Evolutionary conservation across 2,888 invertebrate genomes (phyloP).

Genomic region (Tachina grossa): DNA sequence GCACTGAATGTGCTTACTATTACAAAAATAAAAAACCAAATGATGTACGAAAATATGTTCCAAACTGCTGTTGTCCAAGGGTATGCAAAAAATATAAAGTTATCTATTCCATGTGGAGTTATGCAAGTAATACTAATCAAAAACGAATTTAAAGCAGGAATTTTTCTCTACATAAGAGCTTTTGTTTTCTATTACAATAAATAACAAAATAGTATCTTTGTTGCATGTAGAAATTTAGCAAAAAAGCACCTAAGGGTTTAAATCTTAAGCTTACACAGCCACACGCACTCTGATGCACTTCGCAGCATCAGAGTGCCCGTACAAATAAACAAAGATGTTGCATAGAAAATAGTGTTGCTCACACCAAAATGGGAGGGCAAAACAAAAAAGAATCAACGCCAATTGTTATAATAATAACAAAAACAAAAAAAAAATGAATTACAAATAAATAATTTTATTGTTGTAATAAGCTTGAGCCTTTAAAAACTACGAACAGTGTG

Average conservation of each 20-base stretch:
- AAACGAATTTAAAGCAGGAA: conserved; percentile 17
- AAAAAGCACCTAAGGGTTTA: conserved; percentile 57
- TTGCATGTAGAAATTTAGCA: conserved; percentile 31
- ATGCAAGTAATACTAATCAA: conserved; percentile 41
- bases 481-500: background rate
- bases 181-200: conserved; percentile 1
- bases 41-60: background rate
- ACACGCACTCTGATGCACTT: background rate
- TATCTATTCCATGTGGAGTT: conserved; percentile 20
- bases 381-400: conserved; percentile 29
- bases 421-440: conserved; percentile 41
- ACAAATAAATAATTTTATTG: conserved; percentile 66
- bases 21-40: background rate
- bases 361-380: conserved; percentile 14
- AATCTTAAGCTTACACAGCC: conserved; percentile 3
- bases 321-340: conserved; percentile 24
- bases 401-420: conserved; percentile 40
- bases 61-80: background rate
- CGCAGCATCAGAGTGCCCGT: background rate
- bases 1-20: background rate
- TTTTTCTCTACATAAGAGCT: background rate
- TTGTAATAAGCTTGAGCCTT: conserved; percentile 60
- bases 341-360: conserved; percentile 22
- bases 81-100: background rate
- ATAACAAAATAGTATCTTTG: conserved; percentile 26